phyloP scores from a whole-genome alignment of 2,113 vertebrate genomes.

The Cephalopholis sonnerati region DNA sequence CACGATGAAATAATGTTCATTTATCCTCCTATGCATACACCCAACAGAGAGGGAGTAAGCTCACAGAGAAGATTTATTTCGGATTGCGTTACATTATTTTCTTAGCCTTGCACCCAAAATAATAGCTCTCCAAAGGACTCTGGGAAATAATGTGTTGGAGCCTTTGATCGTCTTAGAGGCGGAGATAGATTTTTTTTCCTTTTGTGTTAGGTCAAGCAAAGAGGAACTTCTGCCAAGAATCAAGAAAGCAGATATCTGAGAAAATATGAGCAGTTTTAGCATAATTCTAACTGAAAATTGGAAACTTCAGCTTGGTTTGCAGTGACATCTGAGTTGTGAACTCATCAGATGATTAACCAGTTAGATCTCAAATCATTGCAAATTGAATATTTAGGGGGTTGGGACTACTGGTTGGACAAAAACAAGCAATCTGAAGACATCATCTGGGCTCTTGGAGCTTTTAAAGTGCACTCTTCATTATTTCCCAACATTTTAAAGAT shows the following conservation, averaged over 20 bases:
- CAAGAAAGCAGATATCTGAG: not conserved
- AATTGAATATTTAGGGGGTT: not conserved
- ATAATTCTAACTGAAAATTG: not conserved
- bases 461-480: not conserved
- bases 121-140: conserved; percentile 2
- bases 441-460: not conserved
- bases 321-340: not conserved
- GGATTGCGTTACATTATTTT: conserved; percentile 34
- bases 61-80: conserved; percentile 33
- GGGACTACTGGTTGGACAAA: not conserved
- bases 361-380: not conserved
- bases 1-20: conserved; percentile 39
- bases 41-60: conserved; percentile 18
- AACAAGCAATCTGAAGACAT: not conserved
- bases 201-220: not conserved
- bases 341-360: not conserved
- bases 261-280: not conserved
- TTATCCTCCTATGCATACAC: conserved; percentile 18
- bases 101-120: conserved; percentile 13
- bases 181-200: not conserved
- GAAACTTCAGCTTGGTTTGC: not conserved
- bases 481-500: not conserved
- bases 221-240: not conserved
- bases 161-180: conserved; percentile 23
- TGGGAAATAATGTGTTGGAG: conserved; percentile 5